These are phyloP conservation scores for Gallinago undulata DNA, from an alignment of 2,113 vertebrate species.

Conservation along the genomic window DNA sequence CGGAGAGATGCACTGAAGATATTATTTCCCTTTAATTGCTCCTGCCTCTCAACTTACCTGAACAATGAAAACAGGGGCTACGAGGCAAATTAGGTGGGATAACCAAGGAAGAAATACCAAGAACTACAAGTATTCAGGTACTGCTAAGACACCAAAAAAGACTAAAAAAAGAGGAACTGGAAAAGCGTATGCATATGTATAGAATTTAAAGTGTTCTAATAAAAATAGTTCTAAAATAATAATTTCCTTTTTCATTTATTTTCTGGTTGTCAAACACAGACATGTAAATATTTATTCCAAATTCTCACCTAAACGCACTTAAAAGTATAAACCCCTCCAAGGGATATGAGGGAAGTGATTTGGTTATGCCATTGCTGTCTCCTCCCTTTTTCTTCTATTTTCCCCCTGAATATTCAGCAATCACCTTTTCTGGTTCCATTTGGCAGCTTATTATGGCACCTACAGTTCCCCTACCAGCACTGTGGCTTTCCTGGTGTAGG, in stretches of 20 bases:
- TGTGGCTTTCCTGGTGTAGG: not conserved
- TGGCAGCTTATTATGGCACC: not conserved
- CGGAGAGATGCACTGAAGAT: fast-evolving
- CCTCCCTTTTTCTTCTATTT: not conserved
- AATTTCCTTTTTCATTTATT: not conserved
- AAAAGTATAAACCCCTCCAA: not conserved
- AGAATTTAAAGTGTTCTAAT: not conserved
- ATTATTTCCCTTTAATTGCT: not conserved
- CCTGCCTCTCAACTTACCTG: not conserved
- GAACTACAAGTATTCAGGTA: not conserved
- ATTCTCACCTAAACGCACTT: not conserved
- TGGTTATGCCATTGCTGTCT: not conserved
- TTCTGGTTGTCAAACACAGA: not conserved
- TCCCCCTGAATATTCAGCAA: not conserved
- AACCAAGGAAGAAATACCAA: not conserved
- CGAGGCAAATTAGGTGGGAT: fast-evolving
- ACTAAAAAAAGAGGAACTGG: not conserved
- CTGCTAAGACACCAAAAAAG: not conserved
- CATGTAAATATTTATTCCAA: not conserved
- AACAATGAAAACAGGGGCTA: not conserved
- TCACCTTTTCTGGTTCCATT: not conserved
- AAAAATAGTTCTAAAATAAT: not conserved
- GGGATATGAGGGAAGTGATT: not conserved
- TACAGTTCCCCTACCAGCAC: not conserved
- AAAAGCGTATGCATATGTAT: not conserved